Evolutionary conservation across 2,113 vertebrate species (phyloP).

Genomic region (Chaetorhynchus papuensis): DNA sequence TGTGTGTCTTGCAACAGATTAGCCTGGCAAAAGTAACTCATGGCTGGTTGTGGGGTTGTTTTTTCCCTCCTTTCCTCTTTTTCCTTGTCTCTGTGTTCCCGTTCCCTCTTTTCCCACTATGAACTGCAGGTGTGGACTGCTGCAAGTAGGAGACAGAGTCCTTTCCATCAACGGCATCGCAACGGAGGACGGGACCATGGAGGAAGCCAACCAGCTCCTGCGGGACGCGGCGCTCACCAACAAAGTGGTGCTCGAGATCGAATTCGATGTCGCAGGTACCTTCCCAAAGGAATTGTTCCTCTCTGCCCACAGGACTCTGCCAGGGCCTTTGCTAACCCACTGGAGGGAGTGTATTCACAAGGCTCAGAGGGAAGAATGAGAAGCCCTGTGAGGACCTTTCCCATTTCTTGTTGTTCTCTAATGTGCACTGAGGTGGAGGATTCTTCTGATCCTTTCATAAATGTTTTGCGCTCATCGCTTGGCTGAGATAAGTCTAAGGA

Average conservation of each 20-base stretch:
- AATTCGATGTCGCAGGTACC: constrained; percentile 93
- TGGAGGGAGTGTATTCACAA: not conserved
- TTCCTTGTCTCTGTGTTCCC: not conserved
- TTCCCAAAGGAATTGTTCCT: not conserved
- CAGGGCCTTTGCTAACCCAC: not conserved
- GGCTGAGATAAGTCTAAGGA: not conserved
- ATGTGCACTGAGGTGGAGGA: not conserved
- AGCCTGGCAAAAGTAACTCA: not conserved
- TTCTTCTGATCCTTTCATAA: not conserved
- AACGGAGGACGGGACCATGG: constrained; percentile 92
- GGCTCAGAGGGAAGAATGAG: not conserved
- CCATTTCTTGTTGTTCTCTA: not conserved
- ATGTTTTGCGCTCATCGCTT: not conserved
- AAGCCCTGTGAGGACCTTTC: not conserved
- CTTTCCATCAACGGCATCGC: constrained; percentile 91
- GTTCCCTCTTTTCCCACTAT: not conserved
- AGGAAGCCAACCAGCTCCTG: constrained; percentile 95
- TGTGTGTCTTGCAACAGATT: not conserved
- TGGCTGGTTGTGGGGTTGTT: not conserved
- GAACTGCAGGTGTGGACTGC: constrained; percentile 84
- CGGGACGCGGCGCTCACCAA: constrained; percentile 88
- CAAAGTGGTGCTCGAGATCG: constrained; percentile 87
- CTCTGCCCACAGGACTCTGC: not conserved
- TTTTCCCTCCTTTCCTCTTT: not conserved
- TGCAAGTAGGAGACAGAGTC: constrained; percentile 92